Percentiles rank a stretch among this genome's conserved stretches.
phyloP scores from a whole-genome alignment of 2,113 vertebrate genomes.

The Stegostoma tigrinum region DNA sequence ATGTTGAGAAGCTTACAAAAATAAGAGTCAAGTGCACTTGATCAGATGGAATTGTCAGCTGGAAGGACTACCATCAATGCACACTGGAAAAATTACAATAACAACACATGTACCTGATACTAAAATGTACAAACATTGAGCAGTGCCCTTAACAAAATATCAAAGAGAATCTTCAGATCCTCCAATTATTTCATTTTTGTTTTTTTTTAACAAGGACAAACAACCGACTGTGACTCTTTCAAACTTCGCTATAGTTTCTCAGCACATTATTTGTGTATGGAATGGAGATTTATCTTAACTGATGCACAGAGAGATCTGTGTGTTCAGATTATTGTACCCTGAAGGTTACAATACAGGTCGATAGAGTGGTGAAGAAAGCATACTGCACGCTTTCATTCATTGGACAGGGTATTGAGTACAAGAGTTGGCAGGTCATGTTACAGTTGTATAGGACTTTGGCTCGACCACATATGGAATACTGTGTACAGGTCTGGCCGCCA shows the following conservation, averaged over 20 bases:
- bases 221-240: not conserved
- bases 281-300: not conserved
- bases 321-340: no score
- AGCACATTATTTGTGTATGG: not conserved
- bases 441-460: no score
- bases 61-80: not conserved
- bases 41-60: not conserved
- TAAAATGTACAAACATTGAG: not conserved
- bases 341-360: no score
- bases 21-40: conserved; percentile 7
- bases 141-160: not conserved
- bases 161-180: not conserved
- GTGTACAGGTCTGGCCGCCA: no score
- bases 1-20: not conserved
- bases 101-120: not conserved
- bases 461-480: no score
- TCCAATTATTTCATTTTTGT: not conserved
- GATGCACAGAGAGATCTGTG: no score
- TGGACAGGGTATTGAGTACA: no score
- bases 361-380: no score
- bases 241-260: not conserved
- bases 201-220: not conserved
- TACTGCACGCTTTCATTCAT: no score
- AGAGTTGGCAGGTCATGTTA: no score
- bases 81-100: not conserved